A percentile compares a stretch with the other conserved stretches of the same genome.
phyloP scores from a whole-genome alignment of 1,140 invertebrate species.

The Oryzaephilus surinamensis region DNA sequence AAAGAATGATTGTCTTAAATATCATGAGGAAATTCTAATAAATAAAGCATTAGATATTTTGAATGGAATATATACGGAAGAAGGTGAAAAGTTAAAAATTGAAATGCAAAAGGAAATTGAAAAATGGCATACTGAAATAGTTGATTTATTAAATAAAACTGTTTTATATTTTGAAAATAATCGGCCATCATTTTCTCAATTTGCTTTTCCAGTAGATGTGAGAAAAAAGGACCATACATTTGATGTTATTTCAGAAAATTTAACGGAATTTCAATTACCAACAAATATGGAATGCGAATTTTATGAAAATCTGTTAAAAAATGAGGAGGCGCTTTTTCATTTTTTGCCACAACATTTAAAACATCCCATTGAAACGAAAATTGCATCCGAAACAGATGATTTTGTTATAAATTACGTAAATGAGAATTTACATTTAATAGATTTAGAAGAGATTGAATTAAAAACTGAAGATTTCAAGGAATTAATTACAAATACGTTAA shows the following conservation, averaged over 20 bases:
- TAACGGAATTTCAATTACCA: background rate
- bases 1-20: too few species aligned
- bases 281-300: background rate
- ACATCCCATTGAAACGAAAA: constrained; percentile 9
- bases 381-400: constrained; percentile 21
- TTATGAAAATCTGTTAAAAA: constrained; percentile 14
- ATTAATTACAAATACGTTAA: constrained; percentile 31
- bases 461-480: constrained; percentile 22
- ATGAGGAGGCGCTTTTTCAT: constrained; percentile 11
- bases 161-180: too few species aligned
- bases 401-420: constrained; percentile 29
- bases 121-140: constrained; percentile 3
- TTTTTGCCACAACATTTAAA: constrained; percentile 20
- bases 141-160: background rate
- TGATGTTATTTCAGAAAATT: background rate
- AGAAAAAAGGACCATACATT: too few species aligned
- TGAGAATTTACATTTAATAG: constrained; percentile 33
- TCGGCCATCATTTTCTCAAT: too few species aligned
- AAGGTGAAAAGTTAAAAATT: constrained; percentile 26
- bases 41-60: constrained; percentile 35
- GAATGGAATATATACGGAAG: constrained; percentile 30
- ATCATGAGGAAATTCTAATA: too few species aligned
- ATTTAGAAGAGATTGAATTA: constrained; percentile 31
- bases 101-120: constrained; percentile 10
- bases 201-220: too few species aligned